Evolutionary conservation across 2,113 vertebrate genomes (phyloP), one percentile per base, ranked within the genome.

Genomic region (Zingel zingel): DNA sequence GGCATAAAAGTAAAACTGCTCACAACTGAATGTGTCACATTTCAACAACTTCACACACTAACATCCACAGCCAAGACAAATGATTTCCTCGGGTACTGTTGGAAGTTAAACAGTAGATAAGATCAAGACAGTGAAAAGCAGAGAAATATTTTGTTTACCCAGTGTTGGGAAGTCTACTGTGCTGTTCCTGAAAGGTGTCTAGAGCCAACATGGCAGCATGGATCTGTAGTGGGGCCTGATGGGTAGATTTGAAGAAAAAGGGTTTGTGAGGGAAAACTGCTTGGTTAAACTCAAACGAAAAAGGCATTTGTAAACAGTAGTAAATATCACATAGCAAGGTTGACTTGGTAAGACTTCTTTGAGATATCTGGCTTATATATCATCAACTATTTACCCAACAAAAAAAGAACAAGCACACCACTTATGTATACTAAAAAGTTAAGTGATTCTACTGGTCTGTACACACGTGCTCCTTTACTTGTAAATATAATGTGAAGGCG

Each of bases 121-220:
- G 4, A 72, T n/a, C 5, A 21, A 11, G 5, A 64, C 19, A 63
- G 23, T 11, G 36, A 33, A 61, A 27, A 67, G 27, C 2, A 30
- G 27, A 53, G 3, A 72, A 2, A 61, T 33, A 62, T 39, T 81
- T 57, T 58, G 19, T 39, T 96, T 97, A 99, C 98, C 97, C 96
- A 54, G 94, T 94, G 82, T 95, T 96, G 1, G 98, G 98, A 72
- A 97, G 85, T 7, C 97, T 96, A 86, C 82, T 90, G 65, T 97
- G 95, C 66, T 92, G 96, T 90, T 98, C 97, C 92, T 97, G 96
- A 79, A 99, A 99, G 71, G 88, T 89, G 85, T 98, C 96, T 90
- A 99, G 94, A 30, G 98, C 97, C 89, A 98, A 91, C 96, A 99
- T 96, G 63, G 97, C 96, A 48, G 95, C 78, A 4, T 99, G 98